Percentiles rank a stretch among this genome's conserved stretches.
Conservation (phyloP, 2,113 vertebrate species). For the Limnothrissa miodon region DNA sequence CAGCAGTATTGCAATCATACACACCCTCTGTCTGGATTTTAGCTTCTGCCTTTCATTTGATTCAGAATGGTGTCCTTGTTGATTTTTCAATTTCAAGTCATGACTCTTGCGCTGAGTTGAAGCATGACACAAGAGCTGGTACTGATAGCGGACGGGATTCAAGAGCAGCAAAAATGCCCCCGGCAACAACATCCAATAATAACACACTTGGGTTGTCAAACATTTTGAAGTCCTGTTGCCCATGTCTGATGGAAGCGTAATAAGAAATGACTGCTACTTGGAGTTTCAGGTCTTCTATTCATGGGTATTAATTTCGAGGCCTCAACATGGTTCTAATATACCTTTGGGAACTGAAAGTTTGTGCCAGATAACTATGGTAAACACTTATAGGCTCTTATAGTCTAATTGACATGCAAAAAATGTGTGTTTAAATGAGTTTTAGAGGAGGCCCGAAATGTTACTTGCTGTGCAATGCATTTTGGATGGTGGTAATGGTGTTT, state of each 20-base stretch:
- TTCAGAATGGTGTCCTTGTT: background rate
- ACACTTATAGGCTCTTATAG: background rate
- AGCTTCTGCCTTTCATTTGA: background rate
- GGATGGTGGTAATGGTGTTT: background rate
- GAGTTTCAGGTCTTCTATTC: background rate
- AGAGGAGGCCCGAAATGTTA: background rate
- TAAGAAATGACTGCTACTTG: background rate
- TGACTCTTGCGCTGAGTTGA: background rate
- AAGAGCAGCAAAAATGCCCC: background rate
- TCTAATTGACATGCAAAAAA: background rate
- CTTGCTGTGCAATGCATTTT: background rate
- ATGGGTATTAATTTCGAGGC: background rate
- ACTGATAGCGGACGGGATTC: background rate
- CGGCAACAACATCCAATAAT: background rate
- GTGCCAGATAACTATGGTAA: background rate
- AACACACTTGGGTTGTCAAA: background rate
- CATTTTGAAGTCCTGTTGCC: background rate
- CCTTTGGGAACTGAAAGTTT: background rate
- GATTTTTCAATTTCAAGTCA: conserved; percentile 16
- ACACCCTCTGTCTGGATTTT: background rate
- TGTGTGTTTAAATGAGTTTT: background rate
- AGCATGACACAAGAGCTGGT: background rate
- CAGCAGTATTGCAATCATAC: background rate
- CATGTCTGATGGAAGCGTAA: background rate
- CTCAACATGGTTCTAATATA: background rate